Evolutionary conservation across 2,888 invertebrate species (phyloP), one percentile per base, ranked within the genome.

Genomic region (Machimus rusticus): DNA sequence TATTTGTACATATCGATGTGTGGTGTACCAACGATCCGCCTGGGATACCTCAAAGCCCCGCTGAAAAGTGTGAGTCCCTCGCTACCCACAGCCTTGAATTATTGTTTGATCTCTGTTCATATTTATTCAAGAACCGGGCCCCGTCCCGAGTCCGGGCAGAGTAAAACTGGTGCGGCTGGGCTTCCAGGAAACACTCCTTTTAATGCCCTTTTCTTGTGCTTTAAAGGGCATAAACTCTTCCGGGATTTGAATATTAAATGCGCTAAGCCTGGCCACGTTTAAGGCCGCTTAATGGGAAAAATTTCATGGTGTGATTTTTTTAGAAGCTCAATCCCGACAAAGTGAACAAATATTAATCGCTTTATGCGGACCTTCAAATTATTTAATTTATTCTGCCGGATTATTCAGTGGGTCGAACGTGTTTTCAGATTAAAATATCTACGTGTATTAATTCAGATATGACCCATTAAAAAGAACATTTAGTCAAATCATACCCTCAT

Each of bases 81-180:
- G 39, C 14, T n/a, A 31, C 14, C 55, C 31, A 74, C 23, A 86
- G 86, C 86, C 86, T 86, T 86, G 86, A 86, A 76, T 86, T 86
- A 85, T 86, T 86, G 86, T 86, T 86, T 86, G 86, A 86, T 86
- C 86, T 86, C 74, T 23, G 66, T 31, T 84, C 84, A 84, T 84
- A 82, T 82, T 82, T 82, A 82, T 82, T 82, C 82, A 82, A 57
- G 34, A 31, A 34, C 57, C 82, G n/a, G 4, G 57, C 14, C n/a
- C 43, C 43, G 16, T 46, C 43, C 14, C 51, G n/a, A 12, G 57
- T n/a, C 23, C 23, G 6, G 23, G 19, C 57, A 19, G 8, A 57
- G 57, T 57, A 23, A 57, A 57, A 19, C 57, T 57, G 57, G 57
- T 14, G 37, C 39, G 39, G 55, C 57, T 66, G 39, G 16, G 74